Evolutionary conservation across 2,888 invertebrate species (phyloP).

Genomic region (Campaea margaritaria): DNA sequence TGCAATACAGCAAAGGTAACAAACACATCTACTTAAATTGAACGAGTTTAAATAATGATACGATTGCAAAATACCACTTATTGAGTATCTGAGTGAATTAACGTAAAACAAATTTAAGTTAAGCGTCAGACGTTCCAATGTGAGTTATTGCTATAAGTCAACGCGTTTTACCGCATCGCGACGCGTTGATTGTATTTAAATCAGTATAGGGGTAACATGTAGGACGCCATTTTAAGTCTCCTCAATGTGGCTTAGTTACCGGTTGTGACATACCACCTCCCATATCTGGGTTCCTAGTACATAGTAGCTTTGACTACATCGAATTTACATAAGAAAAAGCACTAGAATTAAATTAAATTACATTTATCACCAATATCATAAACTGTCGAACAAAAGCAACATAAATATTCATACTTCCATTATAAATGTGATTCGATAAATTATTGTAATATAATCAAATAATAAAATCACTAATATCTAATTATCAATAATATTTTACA

Average conservation of each 20-base stretch:
- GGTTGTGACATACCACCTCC: too few relatives aligned
- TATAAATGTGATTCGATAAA: slow-evolving; percentile 22
- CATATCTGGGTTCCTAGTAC: neutral
- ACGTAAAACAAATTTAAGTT: neutral
- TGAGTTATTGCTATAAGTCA: too few relatives aligned
- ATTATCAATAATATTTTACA: slow-evolving; percentile 42
- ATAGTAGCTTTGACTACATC: neutral
- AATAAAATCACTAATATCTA: slow-evolving; percentile 34
- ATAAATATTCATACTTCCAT: slow-evolving; percentile 25
- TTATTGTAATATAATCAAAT: slow-evolving; percentile 21
- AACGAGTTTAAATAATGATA: neutral
- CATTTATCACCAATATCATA: slow-evolving; percentile 13
- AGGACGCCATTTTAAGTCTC: too few relatives aligned
- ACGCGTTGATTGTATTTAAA: too few relatives aligned
- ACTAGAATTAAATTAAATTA: slow-evolving; percentile 1
- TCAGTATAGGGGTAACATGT: too few relatives aligned
- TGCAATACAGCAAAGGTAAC: slow-evolving; percentile 26
- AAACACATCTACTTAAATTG: slow-evolving; percentile 5
- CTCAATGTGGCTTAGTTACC: too few relatives aligned
- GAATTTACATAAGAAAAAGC: neutral
- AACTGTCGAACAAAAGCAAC: slow-evolving; percentile 32
- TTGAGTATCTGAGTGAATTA: slow-evolving; percentile 3
- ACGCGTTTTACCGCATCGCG: too few relatives aligned
- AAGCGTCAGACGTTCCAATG: too few relatives aligned
- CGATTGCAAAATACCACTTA: neutral